Percentiles rank a stretch among this genome's conserved stretches.
Evolutionary conservation across 2,797 vertebrate genomes (phyloP).

Genomic region (Acipenser oxyrinchus): DNA sequence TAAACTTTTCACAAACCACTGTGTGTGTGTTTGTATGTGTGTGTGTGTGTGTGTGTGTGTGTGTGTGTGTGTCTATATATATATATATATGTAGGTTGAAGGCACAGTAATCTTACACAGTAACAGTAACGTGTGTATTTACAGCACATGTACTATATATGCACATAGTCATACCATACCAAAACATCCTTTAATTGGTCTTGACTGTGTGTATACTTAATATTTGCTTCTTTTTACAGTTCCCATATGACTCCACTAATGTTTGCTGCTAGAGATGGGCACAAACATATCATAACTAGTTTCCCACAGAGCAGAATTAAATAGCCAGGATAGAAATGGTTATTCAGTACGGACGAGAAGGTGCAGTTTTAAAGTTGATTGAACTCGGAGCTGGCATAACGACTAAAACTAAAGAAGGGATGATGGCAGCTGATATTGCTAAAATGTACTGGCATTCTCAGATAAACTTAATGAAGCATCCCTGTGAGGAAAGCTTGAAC

Average conservation of each 20-base stretch:
- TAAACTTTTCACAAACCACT: not conserved
- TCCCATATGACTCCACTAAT: conserved; percentile 74
- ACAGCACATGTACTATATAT: not conserved
- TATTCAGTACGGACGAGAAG: conserved; percentile 66
- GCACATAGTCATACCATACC: not conserved
- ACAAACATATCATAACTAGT: conserved; percentile 71
- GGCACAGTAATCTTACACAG: not conserved
- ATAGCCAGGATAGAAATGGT: conserved; percentile 68
- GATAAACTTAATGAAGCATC: conserved; percentile 42
- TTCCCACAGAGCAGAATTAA: conserved; percentile 71
- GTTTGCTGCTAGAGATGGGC: conserved; percentile 71
- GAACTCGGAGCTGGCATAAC: conserved; percentile 84
- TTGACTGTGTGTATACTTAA: not conserved
- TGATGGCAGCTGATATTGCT: conserved; percentile 71
- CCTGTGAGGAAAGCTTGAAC: no score
- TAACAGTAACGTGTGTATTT: not conserved
- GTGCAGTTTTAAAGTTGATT: conserved; percentile 74
- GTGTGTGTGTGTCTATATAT: not conserved
- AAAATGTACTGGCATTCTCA: conserved; percentile 56
- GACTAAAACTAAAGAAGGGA: conserved; percentile 62
- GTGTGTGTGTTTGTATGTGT: no score
- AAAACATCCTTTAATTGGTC: conserved; percentile 8
- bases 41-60: no score
- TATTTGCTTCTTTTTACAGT: conserved; percentile 33
- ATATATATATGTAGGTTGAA: not conserved